These are phyloP conservation scores for Pinctada fucata DNA, from an alignment of 2,888 invertebrate genomes.

Conservation along the genomic window DNA sequence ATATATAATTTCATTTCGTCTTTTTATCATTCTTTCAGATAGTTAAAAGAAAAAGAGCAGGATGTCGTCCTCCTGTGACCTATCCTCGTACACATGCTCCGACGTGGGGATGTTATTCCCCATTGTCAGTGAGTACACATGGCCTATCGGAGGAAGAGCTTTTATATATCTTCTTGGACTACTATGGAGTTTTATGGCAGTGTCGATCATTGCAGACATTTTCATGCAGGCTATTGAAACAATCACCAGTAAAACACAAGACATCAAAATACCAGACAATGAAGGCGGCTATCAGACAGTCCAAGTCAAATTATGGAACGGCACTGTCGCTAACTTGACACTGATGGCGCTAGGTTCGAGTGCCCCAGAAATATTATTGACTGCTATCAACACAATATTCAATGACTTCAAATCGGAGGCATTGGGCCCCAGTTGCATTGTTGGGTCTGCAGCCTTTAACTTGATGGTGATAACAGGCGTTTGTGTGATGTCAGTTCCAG, in stretches of 20 bases:
- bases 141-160: slow-evolving; percentile 76
- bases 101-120: slow-evolving; percentile 77
- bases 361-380: slow-evolving; percentile 80
- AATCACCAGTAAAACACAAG: slow-evolving; percentile 79
- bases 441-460: slow-evolving; percentile 81
- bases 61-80: slow-evolving; percentile 46
- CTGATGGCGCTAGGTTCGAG: slow-evolving; percentile 81
- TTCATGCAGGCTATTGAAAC: slow-evolving; percentile 81
- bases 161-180: slow-evolving; percentile 78
- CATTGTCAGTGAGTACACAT: slow-evolving; percentile 78
- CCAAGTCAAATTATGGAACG: slow-evolving; percentile 79
- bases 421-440: slow-evolving; percentile 81
- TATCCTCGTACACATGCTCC: slow-evolving; percentile 62
- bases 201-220: slow-evolving; percentile 81
- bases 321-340: slow-evolving; percentile 80
- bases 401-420: slow-evolving; percentile 77
- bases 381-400: slow-evolving; percentile 79
- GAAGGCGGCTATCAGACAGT: slow-evolving; percentile 75
- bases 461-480: slow-evolving; percentile 80
- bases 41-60: background rate
- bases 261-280: slow-evolving; percentile 70
- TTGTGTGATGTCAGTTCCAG: slow-evolving; percentile 79
- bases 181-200: slow-evolving; percentile 80
- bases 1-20: background rate
- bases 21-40: background rate